Percentiles rank a stretch among this genome's conserved stretches.
Evolutionary conservation across 2,888 invertebrate species (phyloP).

Genomic region (Eurois occulta): DNA sequence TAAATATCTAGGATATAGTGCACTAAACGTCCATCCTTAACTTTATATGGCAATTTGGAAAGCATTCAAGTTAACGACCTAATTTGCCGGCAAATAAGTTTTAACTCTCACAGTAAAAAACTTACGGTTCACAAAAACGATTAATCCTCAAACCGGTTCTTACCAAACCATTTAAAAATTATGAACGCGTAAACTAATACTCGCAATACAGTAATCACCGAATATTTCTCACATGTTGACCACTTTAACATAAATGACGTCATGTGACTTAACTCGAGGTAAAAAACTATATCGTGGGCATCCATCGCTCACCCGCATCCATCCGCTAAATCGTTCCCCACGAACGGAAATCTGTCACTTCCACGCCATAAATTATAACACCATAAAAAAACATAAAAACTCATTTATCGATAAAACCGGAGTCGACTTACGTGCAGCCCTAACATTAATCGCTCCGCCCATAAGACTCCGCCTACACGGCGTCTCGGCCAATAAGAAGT

Average conservation of each 20-base stretch:
- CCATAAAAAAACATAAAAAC: constrained; percentile 81
- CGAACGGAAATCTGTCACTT: constrained; percentile 83
- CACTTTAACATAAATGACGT: constrained; percentile 55
- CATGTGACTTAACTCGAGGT: constrained; percentile 50
- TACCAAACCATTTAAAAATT: constrained; percentile 33
- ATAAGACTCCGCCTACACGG: constrained; percentile 78
- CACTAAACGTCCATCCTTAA: neutral
- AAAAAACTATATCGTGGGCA: constrained; percentile 64
- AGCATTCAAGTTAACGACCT: neutral
- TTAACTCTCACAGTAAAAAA: constrained; percentile 8
- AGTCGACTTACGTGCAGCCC: constrained; percentile 79
- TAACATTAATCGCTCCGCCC: constrained; percentile 78
- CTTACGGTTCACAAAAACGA: neutral
- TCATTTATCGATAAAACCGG: constrained; percentile 85
- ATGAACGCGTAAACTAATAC: constrained; percentile 35
- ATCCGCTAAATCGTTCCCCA: constrained; percentile 72
- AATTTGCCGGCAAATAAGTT: constrained; percentile 10
- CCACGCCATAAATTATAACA: constrained; percentile 85
- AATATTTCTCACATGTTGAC: constrained; percentile 45
- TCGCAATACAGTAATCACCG: constrained; percentile 33
- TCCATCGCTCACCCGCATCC: constrained; percentile 76
- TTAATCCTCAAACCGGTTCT: constrained; percentile 31
- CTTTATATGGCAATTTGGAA: neutral
- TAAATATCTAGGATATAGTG: neutral
- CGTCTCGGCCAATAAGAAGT: constrained; percentile 80